Percentiles rank a stretch among this genome's conserved stretches.
Evolutionary conservation across 2,797 vertebrate species (phyloP).

Genomic region (Cyprinella venusta): DNA sequence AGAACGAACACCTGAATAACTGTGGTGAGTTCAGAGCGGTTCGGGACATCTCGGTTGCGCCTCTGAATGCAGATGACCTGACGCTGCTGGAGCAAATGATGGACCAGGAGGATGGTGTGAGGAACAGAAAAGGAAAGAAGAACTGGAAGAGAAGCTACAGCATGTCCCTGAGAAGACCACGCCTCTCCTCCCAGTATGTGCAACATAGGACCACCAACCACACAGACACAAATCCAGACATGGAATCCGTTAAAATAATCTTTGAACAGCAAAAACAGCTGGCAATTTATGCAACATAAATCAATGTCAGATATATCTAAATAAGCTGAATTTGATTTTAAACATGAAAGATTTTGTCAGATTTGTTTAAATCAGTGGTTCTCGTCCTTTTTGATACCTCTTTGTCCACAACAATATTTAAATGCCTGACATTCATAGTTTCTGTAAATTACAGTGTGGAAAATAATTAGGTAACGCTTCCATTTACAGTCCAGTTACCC

Average conservation of each 20-base stretch:
- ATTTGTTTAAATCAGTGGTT: background rate
- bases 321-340: background rate
- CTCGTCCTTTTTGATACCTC: background rate
- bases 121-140: constrained; percentile 94
- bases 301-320: background rate
- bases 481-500: too few relatives aligned
- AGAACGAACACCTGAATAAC: constrained; percentile 98
- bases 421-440: background rate
- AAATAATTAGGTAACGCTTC: too few relatives aligned
- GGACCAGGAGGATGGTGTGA: constrained; percentile 97
- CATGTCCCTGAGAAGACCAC: constrained; percentile 89
- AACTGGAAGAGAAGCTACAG: constrained; percentile 95
- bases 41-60: constrained; percentile 94
- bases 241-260: background rate
- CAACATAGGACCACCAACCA: background rate
- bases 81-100: constrained; percentile 98
- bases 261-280: background rate
- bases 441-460: background rate
- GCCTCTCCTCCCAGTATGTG: constrained; percentile 90
- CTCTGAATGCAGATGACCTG: constrained; percentile 94
- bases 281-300: background rate
- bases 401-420: background rate
- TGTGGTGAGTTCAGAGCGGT: constrained; percentile 97
- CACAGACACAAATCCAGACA: constrained; percentile 6
- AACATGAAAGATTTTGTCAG: background rate